A percentile compares a stretch with the other conserved stretches of the same genome.
Conservation (phyloP, 2,113 vertebrate genomes). For the human region GRCh38 chr4:150279501-150280000, state of each 20-base stretch:
- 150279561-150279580: background rate
- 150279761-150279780: constrained; percentile 80
- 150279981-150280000: constrained; percentile 86
- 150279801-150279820: constrained; percentile 69
- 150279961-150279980: constrained; percentile 85
- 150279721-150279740: constrained; percentile 40
- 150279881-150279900: constrained; percentile 87
- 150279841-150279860: constrained; percentile 81
- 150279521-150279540: background rate
- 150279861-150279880: constrained; percentile 86
- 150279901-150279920: constrained; percentile 85
- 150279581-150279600: background rate
- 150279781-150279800: constrained; percentile 64
- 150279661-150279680: background rate
- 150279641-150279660: background rate
- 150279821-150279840: constrained; percentile 80
- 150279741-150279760: constrained; percentile 69
- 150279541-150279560: background rate
- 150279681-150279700: background rate
- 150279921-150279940: constrained; percentile 84
- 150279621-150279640: background rate
- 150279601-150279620: background rate
- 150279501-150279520: background rate
- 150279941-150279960: constrained; percentile 84
- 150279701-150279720: background rate